These are phyloP conservation scores for Scatophagus argus DNA, from an alignment of 2,113 vertebrate genomes.

Conservation along the genomic window DNA sequence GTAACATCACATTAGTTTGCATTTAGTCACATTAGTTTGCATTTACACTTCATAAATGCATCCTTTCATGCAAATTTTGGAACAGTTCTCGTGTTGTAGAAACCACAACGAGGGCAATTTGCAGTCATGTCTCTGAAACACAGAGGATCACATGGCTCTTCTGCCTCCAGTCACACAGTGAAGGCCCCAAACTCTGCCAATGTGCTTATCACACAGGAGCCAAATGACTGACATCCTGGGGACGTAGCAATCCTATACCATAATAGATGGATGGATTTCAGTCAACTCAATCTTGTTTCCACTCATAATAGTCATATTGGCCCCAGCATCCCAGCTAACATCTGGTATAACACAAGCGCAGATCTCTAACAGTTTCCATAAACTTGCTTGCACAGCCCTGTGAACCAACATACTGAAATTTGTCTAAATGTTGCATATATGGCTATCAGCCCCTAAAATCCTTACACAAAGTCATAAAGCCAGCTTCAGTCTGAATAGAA, in stretches of 20 bases:
- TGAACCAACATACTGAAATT: not conserved
- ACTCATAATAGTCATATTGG: not conserved
- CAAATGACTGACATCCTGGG: constrained; percentile 43
- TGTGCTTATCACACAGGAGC: constrained; percentile 38
- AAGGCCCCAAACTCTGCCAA: constrained; percentile 8
- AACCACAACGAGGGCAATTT: constrained; percentile 6
- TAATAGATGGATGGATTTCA: constrained; percentile 56
- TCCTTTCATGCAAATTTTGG: not conserved
- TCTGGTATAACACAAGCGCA: not conserved
- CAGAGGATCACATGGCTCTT: constrained; percentile 18
- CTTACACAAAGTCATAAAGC: not conserved
- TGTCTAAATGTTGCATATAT: not conserved
- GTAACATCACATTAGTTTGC: not conserved
- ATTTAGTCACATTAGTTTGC: not conserved
- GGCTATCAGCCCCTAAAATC: not conserved
- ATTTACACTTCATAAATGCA: not conserved
- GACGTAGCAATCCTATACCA: constrained; percentile 45
- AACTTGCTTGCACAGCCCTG: not conserved
- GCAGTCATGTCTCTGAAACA: not conserved
- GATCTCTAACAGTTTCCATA: not conserved
- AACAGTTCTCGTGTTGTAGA: not conserved
- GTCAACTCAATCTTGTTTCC: constrained; percentile 24
- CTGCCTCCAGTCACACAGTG: constrained; percentile 8
- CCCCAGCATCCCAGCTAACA: constrained; percentile 33
- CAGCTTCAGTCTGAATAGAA: not conserved